These are phyloP conservation scores for Mesembrinibis cayennensis DNA, from an alignment of 2,113 vertebrate species.

Conservation along the genomic window DNA sequence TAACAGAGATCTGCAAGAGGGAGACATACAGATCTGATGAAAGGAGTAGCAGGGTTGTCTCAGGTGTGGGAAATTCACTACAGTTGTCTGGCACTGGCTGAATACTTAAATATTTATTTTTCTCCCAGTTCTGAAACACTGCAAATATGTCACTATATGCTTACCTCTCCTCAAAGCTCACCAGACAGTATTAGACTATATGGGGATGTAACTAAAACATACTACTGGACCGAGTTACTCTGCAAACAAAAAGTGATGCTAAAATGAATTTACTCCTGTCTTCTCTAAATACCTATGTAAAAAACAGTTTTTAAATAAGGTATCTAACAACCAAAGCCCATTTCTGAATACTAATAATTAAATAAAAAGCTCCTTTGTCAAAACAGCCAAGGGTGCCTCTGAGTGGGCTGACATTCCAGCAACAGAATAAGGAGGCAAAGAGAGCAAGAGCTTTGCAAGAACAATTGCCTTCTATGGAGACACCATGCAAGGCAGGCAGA, in stretches of 20 bases:
- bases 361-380: conserved; percentile 5
- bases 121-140: not conserved
- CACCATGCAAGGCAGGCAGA: not conserved
- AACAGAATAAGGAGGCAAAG: not conserved
- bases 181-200: not conserved
- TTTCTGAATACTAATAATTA: not conserved
- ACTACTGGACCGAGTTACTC: fast-evolving
- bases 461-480: conserved; percentile 50
- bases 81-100: not conserved
- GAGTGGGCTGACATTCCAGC: conserved; percentile 23
- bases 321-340: not conserved
- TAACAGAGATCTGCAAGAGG: not conserved
- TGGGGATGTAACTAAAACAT: not conserved
- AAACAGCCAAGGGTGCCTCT: not conserved
- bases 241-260: not conserved
- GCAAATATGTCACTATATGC: not conserved
- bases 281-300: not conserved
- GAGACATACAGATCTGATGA: too few relatives aligned
- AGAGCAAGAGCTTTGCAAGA: conserved; percentile 1
- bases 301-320: not conserved
- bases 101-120: not conserved
- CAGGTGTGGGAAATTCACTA: not conserved
- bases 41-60: not conserved
- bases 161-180: not conserved
- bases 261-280: not conserved